Percentiles rank a stretch among this genome's conserved stretches.
Evolutionary conservation across 2,113 vertebrate genomes (phyloP).

Genomic region (Raphicerus campestris): DNA sequence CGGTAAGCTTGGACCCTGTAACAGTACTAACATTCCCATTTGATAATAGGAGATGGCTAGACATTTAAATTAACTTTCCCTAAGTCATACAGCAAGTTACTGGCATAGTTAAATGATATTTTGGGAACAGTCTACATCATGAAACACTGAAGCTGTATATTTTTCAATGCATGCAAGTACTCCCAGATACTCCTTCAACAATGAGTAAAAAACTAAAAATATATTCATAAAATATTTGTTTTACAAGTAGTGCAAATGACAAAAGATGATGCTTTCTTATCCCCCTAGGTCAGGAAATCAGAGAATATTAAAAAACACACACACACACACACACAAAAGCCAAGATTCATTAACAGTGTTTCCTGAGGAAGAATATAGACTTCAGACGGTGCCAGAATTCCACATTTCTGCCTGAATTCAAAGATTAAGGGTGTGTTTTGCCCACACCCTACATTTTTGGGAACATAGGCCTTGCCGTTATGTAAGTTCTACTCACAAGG

Average conservation of each 20-base stretch:
- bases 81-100: not conserved
- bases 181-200: not conserved
- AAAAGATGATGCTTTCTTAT: not conserved
- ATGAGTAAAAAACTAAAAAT: slow-evolving; percentile 33
- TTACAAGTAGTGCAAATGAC: slow-evolving; percentile 35
- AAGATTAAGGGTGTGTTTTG: slow-evolving; percentile 48
- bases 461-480: not conserved
- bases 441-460: slow-evolving; percentile 47
- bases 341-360: slow-evolving; percentile 28
- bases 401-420: slow-evolving; percentile 29
- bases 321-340: not conserved
- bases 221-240: not conserved
- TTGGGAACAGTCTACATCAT: not conserved
- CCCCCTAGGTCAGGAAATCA: not conserved
- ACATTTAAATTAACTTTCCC: not conserved
- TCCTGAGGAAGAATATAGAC: slow-evolving; percentile 38
- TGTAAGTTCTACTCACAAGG: not conserved
- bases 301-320: not conserved
- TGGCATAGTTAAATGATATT: not conserved
- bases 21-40: not conserved
- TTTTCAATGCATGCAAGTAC: not conserved
- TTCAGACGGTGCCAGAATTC: slow-evolving; percentile 29
- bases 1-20: not conserved
- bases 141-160: not conserved
- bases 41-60: not conserved